Conservation (phyloP, 2,113 vertebrate species). For the Pionites leucogaster region DNA sequence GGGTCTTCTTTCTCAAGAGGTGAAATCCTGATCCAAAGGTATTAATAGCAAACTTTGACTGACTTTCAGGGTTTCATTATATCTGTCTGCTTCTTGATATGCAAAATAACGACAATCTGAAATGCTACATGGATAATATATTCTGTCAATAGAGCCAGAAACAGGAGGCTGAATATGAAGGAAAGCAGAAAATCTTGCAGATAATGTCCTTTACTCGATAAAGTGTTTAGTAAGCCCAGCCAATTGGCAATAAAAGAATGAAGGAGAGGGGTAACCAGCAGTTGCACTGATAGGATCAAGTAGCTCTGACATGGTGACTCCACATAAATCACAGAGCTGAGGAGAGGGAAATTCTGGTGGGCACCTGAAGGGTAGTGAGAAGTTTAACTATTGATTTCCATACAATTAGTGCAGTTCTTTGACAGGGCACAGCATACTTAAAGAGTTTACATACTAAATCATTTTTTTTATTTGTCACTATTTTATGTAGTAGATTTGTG, state of each 20-base stretch:
- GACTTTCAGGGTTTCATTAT: background rate
- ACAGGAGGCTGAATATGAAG: background rate
- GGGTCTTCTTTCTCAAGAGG: background rate
- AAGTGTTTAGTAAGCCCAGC: background rate
- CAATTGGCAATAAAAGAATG: background rate
- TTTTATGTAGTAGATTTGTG: background rate
- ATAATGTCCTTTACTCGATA: background rate
- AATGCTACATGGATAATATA: rapidly evolving
- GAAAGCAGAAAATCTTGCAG: background rate
- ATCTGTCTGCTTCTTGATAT: background rate
- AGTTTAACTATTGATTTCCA: background rate
- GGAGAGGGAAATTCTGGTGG: background rate
- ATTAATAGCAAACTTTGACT: background rate
- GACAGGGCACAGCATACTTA: background rate
- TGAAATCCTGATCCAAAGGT: background rate
- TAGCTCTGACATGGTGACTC: rapidly evolving
- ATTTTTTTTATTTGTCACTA: background rate
- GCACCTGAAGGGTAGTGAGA: background rate
- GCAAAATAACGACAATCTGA: background rate
- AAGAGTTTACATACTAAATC: background rate
- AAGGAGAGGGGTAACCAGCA: background rate
- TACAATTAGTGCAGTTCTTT: background rate
- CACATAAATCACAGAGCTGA: rapidly evolving
- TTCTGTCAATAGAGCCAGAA: background rate
- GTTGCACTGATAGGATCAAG: background rate